Conservation (phyloP, 2,797 vertebrate genomes). For the Amblyopsis hoosieri region DNA sequence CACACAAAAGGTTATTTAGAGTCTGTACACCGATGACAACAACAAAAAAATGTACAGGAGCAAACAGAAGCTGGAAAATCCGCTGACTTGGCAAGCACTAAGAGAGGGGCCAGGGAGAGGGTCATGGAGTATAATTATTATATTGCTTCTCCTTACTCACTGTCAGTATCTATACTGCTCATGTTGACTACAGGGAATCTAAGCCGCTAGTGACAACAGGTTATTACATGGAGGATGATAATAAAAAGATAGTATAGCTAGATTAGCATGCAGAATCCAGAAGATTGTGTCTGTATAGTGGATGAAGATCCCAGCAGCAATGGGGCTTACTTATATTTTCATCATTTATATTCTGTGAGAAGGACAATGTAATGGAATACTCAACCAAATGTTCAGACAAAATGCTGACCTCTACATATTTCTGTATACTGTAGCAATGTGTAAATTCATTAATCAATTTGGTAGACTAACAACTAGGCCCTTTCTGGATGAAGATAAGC, state of each 20-base stretch:
- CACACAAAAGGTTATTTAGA: slow-evolving; percentile 76
- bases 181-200: slow-evolving; percentile 54
- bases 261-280: slow-evolving; percentile 47
- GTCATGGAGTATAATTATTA: slow-evolving; percentile 75
- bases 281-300: slow-evolving; percentile 6
- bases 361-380: slow-evolving; percentile 36
- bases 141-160: slow-evolving; percentile 68
- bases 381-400: slow-evolving; percentile 25
- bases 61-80: slow-evolving; percentile 64
- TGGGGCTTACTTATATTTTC: slow-evolving; percentile 9
- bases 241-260: slow-evolving; percentile 58
- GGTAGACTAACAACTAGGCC: too few species aligned
- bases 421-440: too few species aligned
- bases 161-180: slow-evolving; percentile 73
- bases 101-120: slow-evolving; percentile 56
- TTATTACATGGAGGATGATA: slow-evolving; percentile 58
- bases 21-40: slow-evolving; percentile 55
- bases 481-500: too few species aligned
- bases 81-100: slow-evolving; percentile 74
- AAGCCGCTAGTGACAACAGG: slow-evolving; percentile 67
- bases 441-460: too few species aligned
- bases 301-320: slow-evolving; percentile 37
- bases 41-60: slow-evolving; percentile 49
- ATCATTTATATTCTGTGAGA: slow-evolving; percentile 8
- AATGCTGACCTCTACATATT: slow-evolving; percentile 14